These are phyloP conservation scores for Melitaea athalia DNA, from an alignment of 2,888 invertebrate genomes.

Conservation along the genomic window DNA sequence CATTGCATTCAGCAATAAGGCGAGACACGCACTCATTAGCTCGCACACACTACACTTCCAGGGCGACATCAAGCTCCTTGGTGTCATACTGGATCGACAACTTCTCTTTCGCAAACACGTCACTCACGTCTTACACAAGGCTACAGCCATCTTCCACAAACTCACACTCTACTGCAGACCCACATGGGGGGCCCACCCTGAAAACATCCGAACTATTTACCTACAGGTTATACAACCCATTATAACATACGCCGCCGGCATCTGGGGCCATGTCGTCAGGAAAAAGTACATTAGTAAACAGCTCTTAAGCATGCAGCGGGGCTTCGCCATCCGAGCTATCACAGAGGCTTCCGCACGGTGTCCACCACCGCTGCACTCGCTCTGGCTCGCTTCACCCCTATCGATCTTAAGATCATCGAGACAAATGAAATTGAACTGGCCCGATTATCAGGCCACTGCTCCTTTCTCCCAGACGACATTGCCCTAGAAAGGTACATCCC, in stretches of 20 bases:
- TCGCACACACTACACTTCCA: not conserved
- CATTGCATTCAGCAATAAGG: not conserved
- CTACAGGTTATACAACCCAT: constrained; percentile 38
- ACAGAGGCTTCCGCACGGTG: constrained; percentile 31
- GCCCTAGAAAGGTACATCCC: not conserved
- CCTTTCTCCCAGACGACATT: not conserved
- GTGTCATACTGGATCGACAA: constrained; percentile 26
- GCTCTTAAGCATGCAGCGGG: constrained; percentile 26
- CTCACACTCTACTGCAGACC: constrained; percentile 22
- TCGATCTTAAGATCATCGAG: constrained; percentile 22
- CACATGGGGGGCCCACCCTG: constrained; percentile 37
- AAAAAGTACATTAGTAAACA: constrained; percentile 5
- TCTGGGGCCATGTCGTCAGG: constrained; percentile 26
- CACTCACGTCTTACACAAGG: constrained; percentile 14
- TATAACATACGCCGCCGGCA: constrained; percentile 32
- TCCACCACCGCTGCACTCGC: constrained; percentile 32
- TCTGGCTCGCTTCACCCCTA: constrained; percentile 32
- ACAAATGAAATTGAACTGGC: not conserved
- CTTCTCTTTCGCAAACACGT: constrained; percentile 24
- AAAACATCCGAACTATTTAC: constrained; percentile 33
- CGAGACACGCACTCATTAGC: not conserved
- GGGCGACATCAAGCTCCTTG: constrained; percentile 25
- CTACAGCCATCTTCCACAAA: constrained; percentile 26
- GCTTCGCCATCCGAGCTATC: constrained; percentile 36
- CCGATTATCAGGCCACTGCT: not conserved